Evolutionary conservation across 2,888 invertebrate genomes (phyloP).

Genomic region (Limnephilus lunatus): DNA sequence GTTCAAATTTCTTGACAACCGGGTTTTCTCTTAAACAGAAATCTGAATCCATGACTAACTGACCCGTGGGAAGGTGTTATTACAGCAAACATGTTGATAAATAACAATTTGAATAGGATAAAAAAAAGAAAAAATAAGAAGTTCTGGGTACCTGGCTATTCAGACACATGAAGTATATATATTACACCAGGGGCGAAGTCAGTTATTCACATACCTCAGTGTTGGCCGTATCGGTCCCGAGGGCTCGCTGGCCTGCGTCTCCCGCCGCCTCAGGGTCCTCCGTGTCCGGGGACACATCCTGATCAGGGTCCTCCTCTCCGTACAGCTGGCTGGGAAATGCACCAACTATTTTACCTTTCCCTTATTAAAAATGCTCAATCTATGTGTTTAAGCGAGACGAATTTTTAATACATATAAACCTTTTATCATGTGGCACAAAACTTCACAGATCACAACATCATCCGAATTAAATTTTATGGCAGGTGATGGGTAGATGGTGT

Average conservation of each 20-base stretch:
- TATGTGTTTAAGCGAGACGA: neutral
- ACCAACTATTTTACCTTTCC: neutral
- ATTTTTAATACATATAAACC: neutral
- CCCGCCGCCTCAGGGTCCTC: conserved; percentile 95
- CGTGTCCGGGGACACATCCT: conserved; percentile 98
- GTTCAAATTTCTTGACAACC: too few species aligned
- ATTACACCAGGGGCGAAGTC: neutral
- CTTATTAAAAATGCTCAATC: neutral
- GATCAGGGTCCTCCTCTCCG: conserved; percentile 95
- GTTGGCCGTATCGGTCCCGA: conserved; percentile 74
- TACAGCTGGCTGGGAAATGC: conserved; percentile 88
- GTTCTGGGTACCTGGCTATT: neutral
- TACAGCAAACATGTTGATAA: too few species aligned
- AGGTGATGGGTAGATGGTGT: too few species aligned
- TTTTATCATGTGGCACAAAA: too few species aligned
- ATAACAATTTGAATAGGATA: neutral
- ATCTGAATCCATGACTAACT: too few species aligned
- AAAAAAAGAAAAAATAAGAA: neutral
- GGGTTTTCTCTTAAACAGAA: too few species aligned
- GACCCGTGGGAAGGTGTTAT: too few species aligned
- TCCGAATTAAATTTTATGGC: too few species aligned
- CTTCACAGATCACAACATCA: too few species aligned
- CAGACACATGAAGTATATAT: conserved; percentile 63
- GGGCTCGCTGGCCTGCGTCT: conserved; percentile 80
- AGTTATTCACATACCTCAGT: conserved; percentile 65